A percentile compares a stretch with the other conserved stretches of the same genome.
Conservation (phyloP, 2,797 vertebrate genomes). For the Sebastes hopkinsi region DNA sequence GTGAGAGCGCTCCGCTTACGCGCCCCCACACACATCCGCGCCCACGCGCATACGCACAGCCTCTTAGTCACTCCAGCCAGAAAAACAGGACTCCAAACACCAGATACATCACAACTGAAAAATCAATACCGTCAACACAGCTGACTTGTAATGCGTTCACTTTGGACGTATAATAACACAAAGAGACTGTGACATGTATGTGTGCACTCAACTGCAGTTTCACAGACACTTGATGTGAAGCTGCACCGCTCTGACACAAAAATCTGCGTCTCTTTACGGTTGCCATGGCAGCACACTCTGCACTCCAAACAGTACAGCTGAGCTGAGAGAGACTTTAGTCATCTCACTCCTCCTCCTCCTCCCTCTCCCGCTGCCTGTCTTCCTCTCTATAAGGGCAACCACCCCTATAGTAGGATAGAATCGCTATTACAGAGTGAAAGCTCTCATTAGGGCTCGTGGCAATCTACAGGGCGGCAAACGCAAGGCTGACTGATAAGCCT, state of each 20-base stretch:
- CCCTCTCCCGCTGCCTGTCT: constrained; percentile 24
- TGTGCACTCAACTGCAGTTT: constrained; percentile 7
- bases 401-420: constrained; percentile 32
- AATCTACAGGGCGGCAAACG: not conserved
- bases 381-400: constrained; percentile 47
- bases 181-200: constrained; percentile 2
- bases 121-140: constrained; percentile 35
- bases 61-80: constrained; percentile 68
- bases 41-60: constrained; percentile 69
- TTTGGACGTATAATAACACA: not conserved
- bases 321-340: constrained; percentile 76
- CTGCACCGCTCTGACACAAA: constrained; percentile 54
- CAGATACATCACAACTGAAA: constrained; percentile 47
- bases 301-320: constrained; percentile 76
- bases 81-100: constrained; percentile 43
- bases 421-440: constrained; percentile 22
- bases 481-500: constrained; percentile 23
- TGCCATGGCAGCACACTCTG: constrained; percentile 81
- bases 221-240: constrained; percentile 51
- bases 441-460: constrained; percentile 41
- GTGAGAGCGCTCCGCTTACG: constrained; percentile 42
- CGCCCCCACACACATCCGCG: constrained; percentile 57
- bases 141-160: not conserved
- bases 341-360: constrained; percentile 62
- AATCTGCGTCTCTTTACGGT: constrained; percentile 71